phyloP scores from a whole-genome alignment of 2,113 vertebrate genomes.

The Serilophus lunatus region DNA sequence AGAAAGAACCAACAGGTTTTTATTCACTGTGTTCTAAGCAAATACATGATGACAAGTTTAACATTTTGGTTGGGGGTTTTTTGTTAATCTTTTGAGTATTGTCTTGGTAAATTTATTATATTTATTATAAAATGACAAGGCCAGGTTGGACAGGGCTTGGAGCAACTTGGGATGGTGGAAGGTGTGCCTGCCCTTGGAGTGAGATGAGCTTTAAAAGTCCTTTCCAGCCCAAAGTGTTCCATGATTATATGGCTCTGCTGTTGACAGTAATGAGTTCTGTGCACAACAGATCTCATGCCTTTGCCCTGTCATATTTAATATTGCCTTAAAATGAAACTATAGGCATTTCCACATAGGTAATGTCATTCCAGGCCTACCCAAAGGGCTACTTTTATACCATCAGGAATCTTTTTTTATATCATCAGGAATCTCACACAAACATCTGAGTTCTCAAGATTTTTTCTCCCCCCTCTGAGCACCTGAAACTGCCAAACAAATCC shows the following conservation, averaged over 20 bases:
- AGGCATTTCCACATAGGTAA: background rate
- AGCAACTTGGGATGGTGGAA: background rate
- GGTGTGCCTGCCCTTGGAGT: background rate
- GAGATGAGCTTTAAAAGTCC: background rate
- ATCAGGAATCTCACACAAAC: accelerated
- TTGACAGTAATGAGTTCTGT: background rate
- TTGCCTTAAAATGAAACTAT: background rate
- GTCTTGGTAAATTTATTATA: background rate
- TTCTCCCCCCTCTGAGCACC: background rate
- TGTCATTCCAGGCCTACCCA: background rate
- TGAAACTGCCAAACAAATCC: background rate
- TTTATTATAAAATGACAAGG: background rate
- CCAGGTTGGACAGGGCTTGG: background rate
- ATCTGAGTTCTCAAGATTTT: background rate
- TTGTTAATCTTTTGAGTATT: background rate
- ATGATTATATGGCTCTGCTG: background rate
- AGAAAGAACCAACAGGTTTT: background rate
- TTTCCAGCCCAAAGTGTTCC: background rate
- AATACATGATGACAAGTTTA: background rate
- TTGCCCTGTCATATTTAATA: background rate
- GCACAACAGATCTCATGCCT: background rate
- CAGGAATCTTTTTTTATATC: background rate
- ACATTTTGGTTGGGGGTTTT: accelerated
- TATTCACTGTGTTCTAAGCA: background rate
- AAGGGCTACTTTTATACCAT: background rate